A percentile compares a stretch with the other conserved stretches of the same genome.
Conservation (phyloP, 2,888 invertebrate species). For the Xestobium rufovillosum region DNA sequence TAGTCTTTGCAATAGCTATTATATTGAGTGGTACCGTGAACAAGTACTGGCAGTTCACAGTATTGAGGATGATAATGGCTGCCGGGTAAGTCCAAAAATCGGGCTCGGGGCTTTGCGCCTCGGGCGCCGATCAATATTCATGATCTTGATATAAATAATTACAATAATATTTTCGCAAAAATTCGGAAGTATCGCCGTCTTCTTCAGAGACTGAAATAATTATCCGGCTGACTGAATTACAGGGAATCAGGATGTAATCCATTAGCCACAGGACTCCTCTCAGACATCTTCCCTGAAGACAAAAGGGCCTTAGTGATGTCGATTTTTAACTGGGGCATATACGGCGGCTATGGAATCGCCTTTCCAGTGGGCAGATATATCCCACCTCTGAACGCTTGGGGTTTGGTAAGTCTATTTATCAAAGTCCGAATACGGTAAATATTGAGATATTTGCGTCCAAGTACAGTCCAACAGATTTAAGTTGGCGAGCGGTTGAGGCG, state of each 20-base stretch:
- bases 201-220: no score
- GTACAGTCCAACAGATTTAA: no score
- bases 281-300: constrained; percentile 71
- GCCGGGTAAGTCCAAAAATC: constrained; percentile 55
- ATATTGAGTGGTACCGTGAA: constrained; percentile 77
- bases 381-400: constrained; percentile 65
- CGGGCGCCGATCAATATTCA: no score
- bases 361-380: constrained; percentile 87
- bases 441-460: no score
- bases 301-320: constrained; percentile 85
- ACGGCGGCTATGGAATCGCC: constrained; percentile 87
- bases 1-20: constrained; percentile 76
- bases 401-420: constrained; percentile 52
- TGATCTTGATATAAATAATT: no score
- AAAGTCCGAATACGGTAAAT: constrained; percentile 1
- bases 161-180: no score
- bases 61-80: constrained; percentile 79
- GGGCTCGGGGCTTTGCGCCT: no score
- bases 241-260: constrained; percentile 86
- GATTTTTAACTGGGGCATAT: constrained; percentile 93
- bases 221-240: constrained; percentile 18
- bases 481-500: no score
- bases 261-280: constrained; percentile 73
- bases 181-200: no score
- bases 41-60: constrained; percentile 83